These are phyloP conservation scores for Montifringilla adamsi DNA, from an alignment of 2,113 vertebrate genomes.

Conservation along the genomic window DNA sequence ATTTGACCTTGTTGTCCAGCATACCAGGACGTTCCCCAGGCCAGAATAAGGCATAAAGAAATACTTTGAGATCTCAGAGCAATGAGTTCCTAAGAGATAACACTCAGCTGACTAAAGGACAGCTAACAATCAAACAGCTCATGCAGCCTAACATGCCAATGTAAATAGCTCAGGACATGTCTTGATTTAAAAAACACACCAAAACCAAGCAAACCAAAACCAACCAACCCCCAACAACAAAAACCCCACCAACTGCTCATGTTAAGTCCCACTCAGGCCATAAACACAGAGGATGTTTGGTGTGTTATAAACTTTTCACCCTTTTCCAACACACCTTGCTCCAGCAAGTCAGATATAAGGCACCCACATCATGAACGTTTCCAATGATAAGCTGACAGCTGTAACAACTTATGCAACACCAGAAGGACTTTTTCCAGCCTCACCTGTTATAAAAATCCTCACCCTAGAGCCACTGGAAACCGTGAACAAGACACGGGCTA, in stretches of 20 bases:
- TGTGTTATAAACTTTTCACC: neutral
- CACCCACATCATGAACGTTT: neutral
- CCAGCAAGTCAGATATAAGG: neutral
- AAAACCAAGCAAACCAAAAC: neutral
- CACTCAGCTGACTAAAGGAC: neutral
- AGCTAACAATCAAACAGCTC: neutral
- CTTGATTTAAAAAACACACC: neutral
- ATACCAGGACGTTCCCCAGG: neutral
- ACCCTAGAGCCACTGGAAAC: neutral
- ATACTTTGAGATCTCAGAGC: neutral
- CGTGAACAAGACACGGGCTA: neutral
- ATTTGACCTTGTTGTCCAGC: neutral
- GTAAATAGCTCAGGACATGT: neutral
- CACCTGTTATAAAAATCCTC: neutral
- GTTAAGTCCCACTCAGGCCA: neutral
- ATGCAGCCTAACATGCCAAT: neutral
- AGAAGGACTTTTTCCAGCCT: neutral
- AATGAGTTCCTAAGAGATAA: neutral
- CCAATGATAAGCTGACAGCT: neutral
- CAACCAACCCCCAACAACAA: neutral
- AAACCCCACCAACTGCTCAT: neutral
- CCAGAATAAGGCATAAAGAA: neutral
- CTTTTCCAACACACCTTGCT: neutral
- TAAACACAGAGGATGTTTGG: neutral
- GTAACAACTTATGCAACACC: neutral